phyloP scores from a whole-genome alignment of 1,140 invertebrate genomes.

The Ectropis grisescens region DNA sequence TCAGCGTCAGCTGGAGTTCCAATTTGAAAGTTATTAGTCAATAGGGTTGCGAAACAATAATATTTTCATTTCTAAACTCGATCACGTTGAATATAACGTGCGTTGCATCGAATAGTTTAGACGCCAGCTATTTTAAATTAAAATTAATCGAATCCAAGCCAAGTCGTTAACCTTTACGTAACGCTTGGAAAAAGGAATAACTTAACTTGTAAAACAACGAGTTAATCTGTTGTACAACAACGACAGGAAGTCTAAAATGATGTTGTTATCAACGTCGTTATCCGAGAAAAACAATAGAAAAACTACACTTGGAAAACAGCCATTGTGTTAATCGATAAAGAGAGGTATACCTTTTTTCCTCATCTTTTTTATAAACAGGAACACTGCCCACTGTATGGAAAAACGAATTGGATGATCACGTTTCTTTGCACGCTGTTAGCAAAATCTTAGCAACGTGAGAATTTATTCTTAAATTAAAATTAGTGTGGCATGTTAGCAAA shows the following conservation, averaged over 20 bases:
- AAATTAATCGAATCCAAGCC: conserved; percentile 7
- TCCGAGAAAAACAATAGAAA: conserved; percentile 49
- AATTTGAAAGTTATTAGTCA: too few species aligned
- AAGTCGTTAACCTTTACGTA: conserved; percentile 41
- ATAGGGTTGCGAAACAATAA: too few species aligned
- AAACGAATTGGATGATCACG: conserved; percentile 37
- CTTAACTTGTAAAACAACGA: too few species aligned
- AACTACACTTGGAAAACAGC: conserved; percentile 34
- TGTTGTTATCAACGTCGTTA: conserved; percentile 27
- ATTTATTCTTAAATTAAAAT: too few species aligned
- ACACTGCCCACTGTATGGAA: conserved; percentile 21
- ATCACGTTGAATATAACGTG: conserved; percentile 40
- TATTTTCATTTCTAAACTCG: too few species aligned
- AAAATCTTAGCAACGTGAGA: conserved; percentile 36
- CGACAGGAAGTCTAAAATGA: conserved; percentile 42
- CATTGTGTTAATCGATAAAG: too few species aligned
- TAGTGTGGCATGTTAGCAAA: too few species aligned
- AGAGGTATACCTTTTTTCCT: too few species aligned
- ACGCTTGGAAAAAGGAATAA: not conserved
- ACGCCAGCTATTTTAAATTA: conserved; percentile 11
- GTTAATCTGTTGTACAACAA: conserved; percentile 11
- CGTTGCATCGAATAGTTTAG: conserved; percentile 4
- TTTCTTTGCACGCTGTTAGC: conserved; percentile 32
- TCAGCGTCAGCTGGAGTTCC: too few species aligned
- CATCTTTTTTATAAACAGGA: not conserved